Evolutionary conservation across 2,888 invertebrate genomes (phyloP).

Genomic region (Luperina testacea): DNA sequence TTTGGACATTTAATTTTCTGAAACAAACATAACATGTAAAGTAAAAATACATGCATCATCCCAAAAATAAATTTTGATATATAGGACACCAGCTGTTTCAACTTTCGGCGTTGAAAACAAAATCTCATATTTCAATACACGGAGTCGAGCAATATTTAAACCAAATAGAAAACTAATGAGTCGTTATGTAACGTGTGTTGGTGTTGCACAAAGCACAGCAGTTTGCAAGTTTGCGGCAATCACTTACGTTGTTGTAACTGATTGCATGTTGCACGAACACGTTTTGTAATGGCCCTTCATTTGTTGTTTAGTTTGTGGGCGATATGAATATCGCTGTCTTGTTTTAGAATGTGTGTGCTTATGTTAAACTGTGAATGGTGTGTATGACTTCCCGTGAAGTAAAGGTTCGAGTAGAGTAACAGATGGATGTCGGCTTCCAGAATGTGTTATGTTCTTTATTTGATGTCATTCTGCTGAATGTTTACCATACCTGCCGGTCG

Average conservation of each 20-base stretch:
- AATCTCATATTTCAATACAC: conserved; percentile 58
- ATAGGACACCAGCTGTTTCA: conserved; percentile 45
- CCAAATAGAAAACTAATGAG: conserved; percentile 77
- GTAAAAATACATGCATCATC: neutral
- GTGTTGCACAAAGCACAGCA: conserved; percentile 71
- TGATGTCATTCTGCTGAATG: no score
- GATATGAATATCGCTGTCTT: conserved; percentile 67
- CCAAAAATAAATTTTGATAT: conserved; percentile 41
- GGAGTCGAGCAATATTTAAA: conserved; percentile 56
- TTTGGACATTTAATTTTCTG: conserved; percentile 1
- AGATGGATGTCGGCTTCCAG: neutral
- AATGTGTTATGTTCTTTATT: neutral
- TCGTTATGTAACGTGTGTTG: conserved; percentile 66
- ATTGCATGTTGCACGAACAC: conserved; percentile 81
- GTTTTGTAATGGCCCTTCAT: conserved; percentile 75
- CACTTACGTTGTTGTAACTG: conserved; percentile 80
- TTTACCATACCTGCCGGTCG: neutral
- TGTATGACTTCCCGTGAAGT: neutral
- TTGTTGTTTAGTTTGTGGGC: conserved; percentile 69
- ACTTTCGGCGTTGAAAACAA: conserved; percentile 40
- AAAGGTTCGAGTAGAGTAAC: neutral
- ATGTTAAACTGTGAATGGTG: neutral
- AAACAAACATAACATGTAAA: conserved; percentile 4
- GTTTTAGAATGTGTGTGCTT: conserved; percentile 36
- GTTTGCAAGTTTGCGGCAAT: conserved; percentile 81